Conservation (phyloP, 2,888 invertebrate species). For the Stenolophus ochropezus region DNA sequence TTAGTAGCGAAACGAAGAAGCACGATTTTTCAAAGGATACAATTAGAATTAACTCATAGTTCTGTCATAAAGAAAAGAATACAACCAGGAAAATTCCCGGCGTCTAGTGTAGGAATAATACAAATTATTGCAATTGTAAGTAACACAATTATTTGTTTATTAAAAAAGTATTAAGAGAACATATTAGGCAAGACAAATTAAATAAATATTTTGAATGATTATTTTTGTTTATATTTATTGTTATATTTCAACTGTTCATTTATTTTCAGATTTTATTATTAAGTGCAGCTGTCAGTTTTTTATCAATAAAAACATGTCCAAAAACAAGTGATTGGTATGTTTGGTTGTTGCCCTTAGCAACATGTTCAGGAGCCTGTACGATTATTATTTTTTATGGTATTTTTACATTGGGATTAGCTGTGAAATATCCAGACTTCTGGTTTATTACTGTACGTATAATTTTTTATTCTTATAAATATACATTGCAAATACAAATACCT, state of each 20-base stretch:
- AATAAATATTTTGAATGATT: too few species aligned
- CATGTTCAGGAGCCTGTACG: constrained; percentile 7
- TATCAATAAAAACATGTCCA: constrained; percentile 34
- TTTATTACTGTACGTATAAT: constrained; percentile 35
- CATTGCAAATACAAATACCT: too few species aligned
- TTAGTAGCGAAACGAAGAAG: constrained; percentile 41
- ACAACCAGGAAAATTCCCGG: constrained; percentile 48
- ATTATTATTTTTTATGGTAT: constrained; percentile 47
- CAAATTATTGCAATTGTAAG: constrained; percentile 51
- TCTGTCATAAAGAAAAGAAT: constrained; percentile 31
- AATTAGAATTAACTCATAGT: constrained; percentile 46
- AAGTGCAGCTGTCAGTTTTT: constrained; percentile 34
- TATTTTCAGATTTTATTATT: constrained; percentile 26
- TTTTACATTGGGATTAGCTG: constrained; percentile 46
- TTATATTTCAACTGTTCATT: too few species aligned
- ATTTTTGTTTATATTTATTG: too few species aligned
- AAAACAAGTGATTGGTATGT: constrained; percentile 49
- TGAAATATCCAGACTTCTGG: constrained; percentile 52
- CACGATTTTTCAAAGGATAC: constrained; percentile 48
- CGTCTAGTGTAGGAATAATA: constrained; percentile 46
- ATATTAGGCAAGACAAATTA: too few species aligned
- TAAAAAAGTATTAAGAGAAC: too few species aligned
- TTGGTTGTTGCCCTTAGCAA: constrained; percentile 47
- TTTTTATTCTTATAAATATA: too few species aligned
- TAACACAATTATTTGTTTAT: neutral